Base-by-base conservation (phyloP, 92 coral and sea anemone species). In the Virgularia gustaviana region DNA sequence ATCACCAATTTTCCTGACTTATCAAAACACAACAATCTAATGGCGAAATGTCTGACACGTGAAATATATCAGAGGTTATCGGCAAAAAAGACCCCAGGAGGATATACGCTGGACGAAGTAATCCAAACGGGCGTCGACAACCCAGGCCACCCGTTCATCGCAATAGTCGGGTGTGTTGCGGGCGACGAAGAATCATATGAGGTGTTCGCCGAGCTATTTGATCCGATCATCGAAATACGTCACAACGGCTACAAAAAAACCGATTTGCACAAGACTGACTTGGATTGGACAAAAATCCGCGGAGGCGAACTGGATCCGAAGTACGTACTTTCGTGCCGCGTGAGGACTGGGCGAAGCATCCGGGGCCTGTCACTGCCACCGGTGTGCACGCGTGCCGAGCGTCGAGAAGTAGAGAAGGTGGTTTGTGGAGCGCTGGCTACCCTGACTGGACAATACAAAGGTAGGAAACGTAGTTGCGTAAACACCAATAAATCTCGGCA, bases 41-140 rank as follows among this genome's bases (percentile, higher is more conserved):
- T 90, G 94, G 88, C 88, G 27, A 85, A 83, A 57, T 90, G 96
- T 19, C 71, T 90, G 11, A 87, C 94, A 11, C 88, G 78, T 0
- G 85, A 76, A 19, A 77, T 88, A 15, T 90, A 87, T 74, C 16
- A 77, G 12, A 77, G 65, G 36, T 77, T 90, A 9, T 72, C 73
- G 64, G 72, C 56, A 66, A 82, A 70, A 60, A 79, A 76, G 43
- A 90, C 96, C 1, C 96, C 90, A n/a, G 57, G 75, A 12, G 96
- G 96, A 0, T 90, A 45, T 42, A 81, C 88, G 1, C 73, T 90
- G 1, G 96, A 90, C 78, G 8, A 49, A 80, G 91, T 86, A 4
- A 90, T 90, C 7, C 96, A 90, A 59, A 90, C 96, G 0, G 96
- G 96, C 2, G 96, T 90, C 6, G 96, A 90, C 59, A 90, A 90